Conservation (phyloP, 2,888 invertebrate genomes). For the Hypena proboscidalis region DNA sequence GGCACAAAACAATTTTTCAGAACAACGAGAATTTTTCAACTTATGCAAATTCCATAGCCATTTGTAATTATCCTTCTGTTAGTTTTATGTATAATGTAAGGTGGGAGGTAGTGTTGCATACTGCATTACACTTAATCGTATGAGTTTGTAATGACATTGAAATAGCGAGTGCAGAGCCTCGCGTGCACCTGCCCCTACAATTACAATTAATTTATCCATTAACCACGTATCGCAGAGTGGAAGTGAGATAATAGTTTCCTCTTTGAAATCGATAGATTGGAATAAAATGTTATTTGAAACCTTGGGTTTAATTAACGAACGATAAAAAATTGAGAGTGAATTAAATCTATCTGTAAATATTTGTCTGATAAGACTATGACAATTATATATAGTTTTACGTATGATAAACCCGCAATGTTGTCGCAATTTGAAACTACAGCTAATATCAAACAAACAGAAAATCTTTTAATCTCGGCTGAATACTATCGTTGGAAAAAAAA, state of each 20-base stretch:
- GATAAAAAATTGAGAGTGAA: too few relatives aligned
- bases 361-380: too few relatives aligned
- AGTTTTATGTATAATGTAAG: background rate
- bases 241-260: slow-evolving; percentile 29
- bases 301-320: slow-evolving; percentile 3
- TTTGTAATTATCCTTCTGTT: slow-evolving; percentile 1
- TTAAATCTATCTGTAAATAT: too few relatives aligned
- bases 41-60: too few relatives aligned
- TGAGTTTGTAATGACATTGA: slow-evolving; percentile 35
- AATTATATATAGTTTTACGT: too few relatives aligned
- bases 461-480: too few relatives aligned
- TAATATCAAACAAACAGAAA: too few relatives aligned
- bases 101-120: background rate
- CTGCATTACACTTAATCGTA: slow-evolving; percentile 2
- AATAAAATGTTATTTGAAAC: slow-evolving; percentile 1
- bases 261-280: slow-evolving; percentile 11
- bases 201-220: slow-evolving; percentile 3
- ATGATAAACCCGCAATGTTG: too few relatives aligned
- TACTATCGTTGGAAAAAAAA: too few relatives aligned
- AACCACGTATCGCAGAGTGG: slow-evolving; percentile 18
- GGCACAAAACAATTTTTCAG: too few relatives aligned
- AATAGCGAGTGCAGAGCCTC: slow-evolving; percentile 16
- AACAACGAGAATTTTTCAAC: too few relatives aligned
- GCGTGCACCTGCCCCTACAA: slow-evolving; percentile 17
- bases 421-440: too few relatives aligned